A percentile compares a stretch with the other conserved stretches of the same genome.
phyloP scores from a whole-genome alignment of 1,140 invertebrate species.

The Cecropterus lyciades region DNA sequence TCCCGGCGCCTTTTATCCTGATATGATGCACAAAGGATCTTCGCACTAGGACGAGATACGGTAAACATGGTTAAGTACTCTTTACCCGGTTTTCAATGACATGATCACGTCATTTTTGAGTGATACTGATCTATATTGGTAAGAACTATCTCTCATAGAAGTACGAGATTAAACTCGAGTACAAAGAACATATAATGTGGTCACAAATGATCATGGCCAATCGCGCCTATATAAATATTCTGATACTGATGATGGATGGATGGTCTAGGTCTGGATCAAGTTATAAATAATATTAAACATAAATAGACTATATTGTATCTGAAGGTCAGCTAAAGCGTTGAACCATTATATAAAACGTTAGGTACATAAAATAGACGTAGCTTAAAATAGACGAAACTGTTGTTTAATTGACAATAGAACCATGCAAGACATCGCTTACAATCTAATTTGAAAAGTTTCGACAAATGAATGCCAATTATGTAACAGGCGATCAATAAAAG shows the following conservation, averaged over 20 bases:
- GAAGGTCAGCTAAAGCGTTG: neutral
- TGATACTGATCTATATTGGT: too few species aligned
- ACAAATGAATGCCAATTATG: neutral
- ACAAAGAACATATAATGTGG: too few species aligned
- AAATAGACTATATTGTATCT: neutral
- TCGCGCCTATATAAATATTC: too few species aligned
- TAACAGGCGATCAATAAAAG: neutral
- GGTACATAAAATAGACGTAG: neutral
- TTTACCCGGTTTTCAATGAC: too few species aligned
- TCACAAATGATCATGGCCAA: too few species aligned
- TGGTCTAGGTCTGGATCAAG: neutral
- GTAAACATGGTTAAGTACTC: neutral
- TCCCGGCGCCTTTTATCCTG: neutral
- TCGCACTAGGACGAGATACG: neutral
- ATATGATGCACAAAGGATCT: constrained; percentile 25
- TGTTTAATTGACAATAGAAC: neutral
- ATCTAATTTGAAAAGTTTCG: neutral
- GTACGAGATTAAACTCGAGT: too few species aligned
- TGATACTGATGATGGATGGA: too few species aligned
- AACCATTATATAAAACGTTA: neutral
- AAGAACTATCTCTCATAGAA: too few species aligned
- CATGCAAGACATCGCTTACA: neutral
- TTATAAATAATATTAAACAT: neutral
- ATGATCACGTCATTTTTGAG: too few species aligned
- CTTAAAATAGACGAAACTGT: neutral